A percentile compares a stretch with the other conserved stretches of the same genome.
phyloP scores from a whole-genome alignment of 2,113 vertebrate species.

The Eolophus roseicapilla region DNA sequence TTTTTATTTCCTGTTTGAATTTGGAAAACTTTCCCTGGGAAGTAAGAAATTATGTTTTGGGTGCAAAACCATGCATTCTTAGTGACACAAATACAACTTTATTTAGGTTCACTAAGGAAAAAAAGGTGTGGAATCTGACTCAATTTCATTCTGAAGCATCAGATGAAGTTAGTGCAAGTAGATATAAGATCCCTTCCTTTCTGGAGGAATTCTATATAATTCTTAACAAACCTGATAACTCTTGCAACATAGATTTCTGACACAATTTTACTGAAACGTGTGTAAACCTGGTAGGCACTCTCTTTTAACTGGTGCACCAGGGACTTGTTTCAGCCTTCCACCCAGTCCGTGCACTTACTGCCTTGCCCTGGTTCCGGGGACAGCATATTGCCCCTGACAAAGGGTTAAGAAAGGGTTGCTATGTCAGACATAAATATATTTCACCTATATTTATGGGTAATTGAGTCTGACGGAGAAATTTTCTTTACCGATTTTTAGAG shows the following conservation, averaged over 20 bases:
- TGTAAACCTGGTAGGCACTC: neutral
- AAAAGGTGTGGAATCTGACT: neutral
- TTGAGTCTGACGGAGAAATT: neutral
- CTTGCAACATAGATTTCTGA: neutral
- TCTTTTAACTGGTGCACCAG: neutral
- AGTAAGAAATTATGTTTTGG: neutral
- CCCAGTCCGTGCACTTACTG: neutral
- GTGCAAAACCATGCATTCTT: neutral
- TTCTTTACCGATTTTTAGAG: neutral
- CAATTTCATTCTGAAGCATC: neutral
- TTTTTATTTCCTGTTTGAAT: neutral
- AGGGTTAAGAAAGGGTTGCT: neutral
- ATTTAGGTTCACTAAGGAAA: neutral
- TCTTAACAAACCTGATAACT: neutral
- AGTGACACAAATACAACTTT: neutral
- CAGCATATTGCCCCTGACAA: fast-evolving
- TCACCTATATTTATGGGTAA: neutral
- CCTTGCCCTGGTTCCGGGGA: neutral
- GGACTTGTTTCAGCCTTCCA: neutral
- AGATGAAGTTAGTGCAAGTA: neutral
- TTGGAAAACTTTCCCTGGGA: neutral
- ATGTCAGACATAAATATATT: neutral
- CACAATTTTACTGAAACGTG: neutral
- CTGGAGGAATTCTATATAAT: neutral
- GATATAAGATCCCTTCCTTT: neutral